phyloP scores from a whole-genome alignment of 2,888 invertebrate species.

The Latrodectus elegans region DNA sequence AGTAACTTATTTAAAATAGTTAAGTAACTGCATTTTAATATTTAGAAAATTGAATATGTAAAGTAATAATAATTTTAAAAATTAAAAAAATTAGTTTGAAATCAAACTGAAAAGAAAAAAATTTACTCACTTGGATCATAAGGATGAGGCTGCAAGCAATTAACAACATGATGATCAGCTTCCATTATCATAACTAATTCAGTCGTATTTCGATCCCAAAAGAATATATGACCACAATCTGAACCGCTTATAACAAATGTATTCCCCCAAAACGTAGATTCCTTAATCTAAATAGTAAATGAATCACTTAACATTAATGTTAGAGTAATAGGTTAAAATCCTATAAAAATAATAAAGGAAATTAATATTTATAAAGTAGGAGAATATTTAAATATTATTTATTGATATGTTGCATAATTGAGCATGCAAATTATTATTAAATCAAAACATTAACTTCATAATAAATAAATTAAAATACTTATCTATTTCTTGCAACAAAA shows the following conservation, averaged over 20 bases:
- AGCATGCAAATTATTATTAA: no score
- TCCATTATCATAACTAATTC: slow-evolving; percentile 84
- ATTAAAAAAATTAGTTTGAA: no score
- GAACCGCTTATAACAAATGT: slow-evolving; percentile 89
- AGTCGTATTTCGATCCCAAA: slow-evolving; percentile 85
- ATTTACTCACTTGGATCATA: slow-evolving; percentile 78
- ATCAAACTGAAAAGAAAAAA: no score
- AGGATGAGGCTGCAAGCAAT: slow-evolving; percentile 89
- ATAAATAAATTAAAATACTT: no score
- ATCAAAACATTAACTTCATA: no score
- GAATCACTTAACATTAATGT: background rate
- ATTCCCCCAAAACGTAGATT: slow-evolving; percentile 89
- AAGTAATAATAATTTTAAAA: no score
- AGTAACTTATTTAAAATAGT: background rate
- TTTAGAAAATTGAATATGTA: background rate
- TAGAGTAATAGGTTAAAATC: background rate
- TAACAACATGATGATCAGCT: slow-evolving; percentile 87
- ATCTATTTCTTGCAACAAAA: no score
- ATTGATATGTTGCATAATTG: background rate
- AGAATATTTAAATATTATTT: background rate
- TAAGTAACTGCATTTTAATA: background rate
- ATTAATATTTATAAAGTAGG: background rate
- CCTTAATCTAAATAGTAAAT: slow-evolving; percentile 84
- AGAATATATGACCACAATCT: slow-evolving; percentile 90
- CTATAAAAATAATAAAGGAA: background rate